These are phyloP conservation scores for Cephalopterus ornatus DNA, from an alignment of 2,113 vertebrate genomes.

Conservation along the genomic window DNA sequence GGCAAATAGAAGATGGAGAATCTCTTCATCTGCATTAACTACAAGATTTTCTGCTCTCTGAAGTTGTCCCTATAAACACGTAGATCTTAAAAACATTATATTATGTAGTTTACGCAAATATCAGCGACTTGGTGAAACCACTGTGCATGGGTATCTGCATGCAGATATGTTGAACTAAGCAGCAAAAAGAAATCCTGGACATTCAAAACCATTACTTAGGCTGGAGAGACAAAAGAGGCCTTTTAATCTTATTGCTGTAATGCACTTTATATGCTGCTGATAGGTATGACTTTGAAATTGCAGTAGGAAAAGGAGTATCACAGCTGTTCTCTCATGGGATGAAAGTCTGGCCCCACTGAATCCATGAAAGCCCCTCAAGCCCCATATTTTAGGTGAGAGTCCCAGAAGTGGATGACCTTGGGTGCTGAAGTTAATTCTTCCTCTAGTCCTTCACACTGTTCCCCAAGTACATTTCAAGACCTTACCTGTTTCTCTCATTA, in stretches of 20 bases:
- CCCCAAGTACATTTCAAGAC: background rate
- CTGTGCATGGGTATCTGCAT: background rate
- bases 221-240: background rate
- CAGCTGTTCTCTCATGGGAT: background rate
- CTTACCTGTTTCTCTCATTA: background rate
- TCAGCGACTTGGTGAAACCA: background rate
- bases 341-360: background rate
- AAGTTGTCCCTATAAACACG: background rate
- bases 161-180: background rate
- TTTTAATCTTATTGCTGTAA: background rate
- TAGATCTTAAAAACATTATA: background rate
- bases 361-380: background rate
- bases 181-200: background rate
- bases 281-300: background rate
- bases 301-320: background rate
- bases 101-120: background rate
- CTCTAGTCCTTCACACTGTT: background rate
- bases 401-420: background rate
- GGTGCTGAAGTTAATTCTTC: background rate
- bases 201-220: background rate
- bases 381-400: background rate
- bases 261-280: background rate
- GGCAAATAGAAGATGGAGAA: background rate
- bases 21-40: background rate
- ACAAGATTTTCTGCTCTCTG: background rate